Evolutionary conservation across 1,140 invertebrate genomes (phyloP), one percentile per base, ranked within the genome.

Genomic region (Uloborus diversus): DNA sequence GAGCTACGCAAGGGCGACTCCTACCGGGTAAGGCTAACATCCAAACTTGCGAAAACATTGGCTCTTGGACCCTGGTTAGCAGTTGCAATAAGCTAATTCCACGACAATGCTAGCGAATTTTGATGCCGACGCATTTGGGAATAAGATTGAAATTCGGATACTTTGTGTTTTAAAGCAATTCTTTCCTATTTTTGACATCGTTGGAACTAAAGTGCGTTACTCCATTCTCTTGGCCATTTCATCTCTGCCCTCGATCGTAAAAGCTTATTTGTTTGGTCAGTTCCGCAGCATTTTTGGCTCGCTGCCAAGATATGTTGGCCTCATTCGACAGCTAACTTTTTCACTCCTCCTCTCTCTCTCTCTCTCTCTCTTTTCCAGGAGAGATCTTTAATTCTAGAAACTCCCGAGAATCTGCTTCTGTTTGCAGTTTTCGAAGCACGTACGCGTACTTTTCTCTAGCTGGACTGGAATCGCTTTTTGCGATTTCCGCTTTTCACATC

Each of bases 181-280:
- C n/a, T n/a, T n/a, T n/a, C n/a, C n/a, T n/a, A n/a, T n/a, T n/a
- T n/a, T n/a, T n/a, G n/a, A n/a, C n/a, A n/a, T n/a, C n/a, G n/a
- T n/a, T n/a, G n/a, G n/a, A n/a, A n/a, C n/a, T n/a, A n/a, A n/a
- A n/a, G n/a, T n/a, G n/a, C n/a, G n/a, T n/a, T n/a, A n/a, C 30
- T 37, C 68, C 51, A 53, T 68, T 70, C 53, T 33, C 13, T 51
- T 70, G 68, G 28, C 68, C 68, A 70, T 68, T 68, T 35, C 14
- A 23, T 17, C 23, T n/a, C 25, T 35, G 51, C 32, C 27, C 20
- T 47, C 49, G 37, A 32, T 25, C 14, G 37, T 42, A 42, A 53
- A 49, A 64, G 25, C 37, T 23, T 33, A 53, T 64, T 17, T 75
- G 71, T 75, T 75, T 75, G 71, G 71, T 75, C 71, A 75, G 59